Evolutionary conservation across 2,113 vertebrate species (phyloP).

Genomic region (Microcebus murinus): DNA sequence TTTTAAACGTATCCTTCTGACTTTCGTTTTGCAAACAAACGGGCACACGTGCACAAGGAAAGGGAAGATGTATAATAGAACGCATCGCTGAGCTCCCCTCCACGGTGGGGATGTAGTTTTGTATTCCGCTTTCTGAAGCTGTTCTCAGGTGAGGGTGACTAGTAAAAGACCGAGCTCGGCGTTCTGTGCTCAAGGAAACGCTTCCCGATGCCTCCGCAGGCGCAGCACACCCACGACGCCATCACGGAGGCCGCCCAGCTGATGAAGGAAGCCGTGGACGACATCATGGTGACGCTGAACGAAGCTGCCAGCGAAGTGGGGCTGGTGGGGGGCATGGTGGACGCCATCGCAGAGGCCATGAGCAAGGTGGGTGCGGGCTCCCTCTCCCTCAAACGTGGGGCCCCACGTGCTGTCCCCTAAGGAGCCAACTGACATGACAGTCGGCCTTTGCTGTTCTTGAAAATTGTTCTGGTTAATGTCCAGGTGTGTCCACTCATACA

Average conservation of each 20-base stretch:
- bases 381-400: background rate
- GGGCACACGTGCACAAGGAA: background rate
- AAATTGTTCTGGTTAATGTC: background rate
- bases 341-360: slow-evolving; percentile 96
- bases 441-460: background rate
- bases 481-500: background rate
- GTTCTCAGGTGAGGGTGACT: background rate
- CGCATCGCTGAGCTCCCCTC: background rate
- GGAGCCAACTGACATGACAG: background rate
- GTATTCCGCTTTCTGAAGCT: background rate
- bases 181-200: background rate
- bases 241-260: slow-evolving; percentile 96
- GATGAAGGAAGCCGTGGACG: slow-evolving; percentile 99
- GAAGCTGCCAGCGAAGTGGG: slow-evolving; percentile 98
- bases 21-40: slow-evolving; percentile 5
- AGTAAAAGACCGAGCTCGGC: background rate
- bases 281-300: slow-evolving; percentile 98
- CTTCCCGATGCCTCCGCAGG: slow-evolving; percentile 80
- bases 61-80: background rate
- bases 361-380: slow-evolving; percentile 89
- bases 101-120: background rate
- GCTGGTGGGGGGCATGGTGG: slow-evolving; percentile 98
- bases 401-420: background rate
- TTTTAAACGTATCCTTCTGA: background rate
- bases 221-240: slow-evolving; percentile 96